phyloP scores from a whole-genome alignment of 2,888 invertebrate genomes.

The Ichneumon xanthorius region DNA sequence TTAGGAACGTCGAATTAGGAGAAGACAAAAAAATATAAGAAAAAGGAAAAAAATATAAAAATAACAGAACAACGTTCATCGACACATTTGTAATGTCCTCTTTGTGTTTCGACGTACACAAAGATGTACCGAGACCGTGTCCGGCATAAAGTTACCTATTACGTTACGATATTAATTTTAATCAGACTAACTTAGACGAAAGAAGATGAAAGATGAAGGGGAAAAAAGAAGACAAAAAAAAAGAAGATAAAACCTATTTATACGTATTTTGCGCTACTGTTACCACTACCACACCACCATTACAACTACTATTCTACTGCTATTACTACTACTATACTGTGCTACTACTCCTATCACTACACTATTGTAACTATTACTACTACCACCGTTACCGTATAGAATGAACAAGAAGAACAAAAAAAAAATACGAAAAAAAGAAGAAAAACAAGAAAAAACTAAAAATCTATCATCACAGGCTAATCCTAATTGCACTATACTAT shows the following conservation, averaged over 20 bases:
- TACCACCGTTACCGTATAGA: constrained; percentile 64
- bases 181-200: constrained; percentile 79
- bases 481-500: constrained; percentile 56
- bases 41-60: constrained; percentile 42
- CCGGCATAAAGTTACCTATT: constrained; percentile 83
- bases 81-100: constrained; percentile 54
- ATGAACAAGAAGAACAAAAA: constrained; percentile 16
- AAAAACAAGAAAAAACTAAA: constrained; percentile 1
- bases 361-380: constrained; percentile 66
- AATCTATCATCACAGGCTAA: constrained; percentile 41
- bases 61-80: constrained; percentile 42
- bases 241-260: constrained; percentile 57
- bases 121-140: constrained; percentile 71
- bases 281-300: constrained; percentile 66
- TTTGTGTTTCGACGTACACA: constrained; percentile 62
- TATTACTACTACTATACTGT: constrained; percentile 65
- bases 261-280: constrained; percentile 72
- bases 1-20: constrained; percentile 47
- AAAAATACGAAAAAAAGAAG: background rate
- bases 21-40: constrained; percentile 14
- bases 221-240: constrained; percentile 22
- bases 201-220: constrained; percentile 27
- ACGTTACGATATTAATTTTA: constrained; percentile 81
- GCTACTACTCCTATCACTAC: constrained; percentile 67
- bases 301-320: constrained; percentile 67